phyloP scores from a whole-genome alignment of 1,140 invertebrate species.

The Spodoptera frugiperda region DNA sequence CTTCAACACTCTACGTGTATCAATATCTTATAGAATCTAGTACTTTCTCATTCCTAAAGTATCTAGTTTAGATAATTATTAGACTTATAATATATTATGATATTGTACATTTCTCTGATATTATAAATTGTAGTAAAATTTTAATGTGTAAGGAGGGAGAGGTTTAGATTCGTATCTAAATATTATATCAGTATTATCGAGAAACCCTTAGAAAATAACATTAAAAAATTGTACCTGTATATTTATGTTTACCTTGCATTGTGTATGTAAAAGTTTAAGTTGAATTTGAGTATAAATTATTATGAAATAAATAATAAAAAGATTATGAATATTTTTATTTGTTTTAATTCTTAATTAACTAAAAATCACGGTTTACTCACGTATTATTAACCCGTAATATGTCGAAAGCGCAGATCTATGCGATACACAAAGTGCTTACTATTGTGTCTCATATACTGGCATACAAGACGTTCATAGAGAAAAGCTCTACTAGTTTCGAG shows the following conservation, averaged over 20 bases:
- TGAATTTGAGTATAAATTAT: slow-evolving; percentile 48
- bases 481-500: too few relatives aligned
- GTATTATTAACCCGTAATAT: too few relatives aligned
- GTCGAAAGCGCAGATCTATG: too few relatives aligned
- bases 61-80: slow-evolving; percentile 14
- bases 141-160: slow-evolving; percentile 53
- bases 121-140: slow-evolving; percentile 31
- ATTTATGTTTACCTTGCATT: neutral
- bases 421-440: too few relatives aligned
- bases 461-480: too few relatives aligned
- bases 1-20: neutral
- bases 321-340: slow-evolving; percentile 36
- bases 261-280: slow-evolving; percentile 30
- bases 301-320: slow-evolving; percentile 44
- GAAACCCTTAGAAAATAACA: slow-evolving; percentile 11
- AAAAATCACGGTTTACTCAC: too few relatives aligned
- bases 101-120: slow-evolving; percentile 43
- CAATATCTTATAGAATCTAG: neutral
- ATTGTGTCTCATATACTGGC: too few relatives aligned
- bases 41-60: neutral
- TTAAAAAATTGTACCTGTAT: slow-evolving; percentile 18
- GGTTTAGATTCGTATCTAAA: slow-evolving; percentile 52
- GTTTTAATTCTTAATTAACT: slow-evolving; percentile 8
- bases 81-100: slow-evolving; percentile 11
- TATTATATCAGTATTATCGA: slow-evolving; percentile 40